Percentiles rank a stretch among this genome's conserved stretches.
phyloP scores from a whole-genome alignment of 1,140 invertebrate species.

The Bemisia tabaci region DNA sequence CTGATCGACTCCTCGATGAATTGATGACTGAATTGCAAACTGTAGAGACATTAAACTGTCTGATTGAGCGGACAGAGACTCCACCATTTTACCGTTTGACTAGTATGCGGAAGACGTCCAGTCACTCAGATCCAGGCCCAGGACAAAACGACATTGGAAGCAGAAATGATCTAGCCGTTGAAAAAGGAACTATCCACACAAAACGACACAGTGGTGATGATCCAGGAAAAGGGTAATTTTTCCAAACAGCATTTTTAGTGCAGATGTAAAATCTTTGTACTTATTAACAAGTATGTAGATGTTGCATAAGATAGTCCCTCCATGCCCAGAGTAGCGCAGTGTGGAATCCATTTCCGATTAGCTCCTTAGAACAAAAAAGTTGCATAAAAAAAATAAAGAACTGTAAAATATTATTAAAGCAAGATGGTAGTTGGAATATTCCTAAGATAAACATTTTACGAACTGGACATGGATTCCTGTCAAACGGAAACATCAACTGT shows the following conservation, averaged over 20 bases:
- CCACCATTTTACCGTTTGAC: slow-evolving; percentile 93
- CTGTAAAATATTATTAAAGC: no score
- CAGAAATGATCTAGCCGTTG: slow-evolving; percentile 43
- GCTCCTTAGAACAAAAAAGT: no score
- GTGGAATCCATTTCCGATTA: no score
- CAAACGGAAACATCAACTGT: no score
- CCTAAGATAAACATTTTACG: no score
- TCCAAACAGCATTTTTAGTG: neutral
- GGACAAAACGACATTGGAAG: slow-evolving; percentile 24
- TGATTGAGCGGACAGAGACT: slow-evolving; percentile 91
- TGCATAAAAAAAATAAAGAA: no score
- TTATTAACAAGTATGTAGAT: no score
- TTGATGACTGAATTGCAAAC: slow-evolving; percentile 94
- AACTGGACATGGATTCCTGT: no score
- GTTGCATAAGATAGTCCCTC: no score
- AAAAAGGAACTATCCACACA: slow-evolving; percentile 90
- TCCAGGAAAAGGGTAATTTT: slow-evolving; percentile 29
- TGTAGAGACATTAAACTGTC: slow-evolving; percentile 85
- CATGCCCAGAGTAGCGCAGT: no score
- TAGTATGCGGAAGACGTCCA: slow-evolving; percentile 56
- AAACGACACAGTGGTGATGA: slow-evolving; percentile 90
- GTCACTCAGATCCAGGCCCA: slow-evolving; percentile 18
- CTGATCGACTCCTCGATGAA: slow-evolving; percentile 85
- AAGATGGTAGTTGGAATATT: no score
- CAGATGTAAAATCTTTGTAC: no score